Base-by-base conservation (phyloP, 2,113 vertebrate species). In the Verasper variegatus region DNA sequence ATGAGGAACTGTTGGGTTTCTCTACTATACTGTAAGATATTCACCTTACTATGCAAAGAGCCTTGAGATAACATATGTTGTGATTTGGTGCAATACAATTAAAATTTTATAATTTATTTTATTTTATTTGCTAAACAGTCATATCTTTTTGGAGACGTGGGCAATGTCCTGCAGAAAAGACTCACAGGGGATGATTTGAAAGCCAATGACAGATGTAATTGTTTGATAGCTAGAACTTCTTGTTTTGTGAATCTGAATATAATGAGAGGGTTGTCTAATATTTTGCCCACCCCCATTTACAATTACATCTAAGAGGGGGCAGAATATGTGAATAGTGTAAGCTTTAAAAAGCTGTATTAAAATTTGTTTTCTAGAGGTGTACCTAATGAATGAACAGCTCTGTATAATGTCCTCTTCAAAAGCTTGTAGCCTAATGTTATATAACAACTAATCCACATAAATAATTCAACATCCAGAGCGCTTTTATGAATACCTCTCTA, bases 391-490 rank as follows among this genome's bases (percentile, higher is more conserved):
- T 15, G 51, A 54, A 15, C 20, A 24, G 47, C 31, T 68, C 14
- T 1, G 5, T 14, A 20, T 60, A n/a, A 76, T 62, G 52, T 15
- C 17, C 20, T 21, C 37, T 57, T 74, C 65, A 58, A 20, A 59
- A 68, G 67, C 56, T 9, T 47, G 21, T 42, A 24, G 68, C 4
- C 7, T n/a, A 58, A 84, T 65, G 26, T 69, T 42, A 56, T 20
- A n/a, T 13, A 63, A 74, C 27, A 74, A 56, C 65, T 51, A 23
- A 70, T 73, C 75, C 52, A 65, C 49, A 31, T n/a, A 45, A 78
- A 58, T 64, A 54, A 58, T 82, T 80, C 72, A 58, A 26, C 35
- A 81, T 63, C 13, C 71, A 76, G 35, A 56, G 42, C 26, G 23
- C 4, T 49, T 72, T 66, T 62, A 35, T 71, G 27, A 71, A 64